Evolutionary conservation across 2,797 vertebrate genomes (phyloP).

Genomic region (Pyrocephalus nanus): DNA sequence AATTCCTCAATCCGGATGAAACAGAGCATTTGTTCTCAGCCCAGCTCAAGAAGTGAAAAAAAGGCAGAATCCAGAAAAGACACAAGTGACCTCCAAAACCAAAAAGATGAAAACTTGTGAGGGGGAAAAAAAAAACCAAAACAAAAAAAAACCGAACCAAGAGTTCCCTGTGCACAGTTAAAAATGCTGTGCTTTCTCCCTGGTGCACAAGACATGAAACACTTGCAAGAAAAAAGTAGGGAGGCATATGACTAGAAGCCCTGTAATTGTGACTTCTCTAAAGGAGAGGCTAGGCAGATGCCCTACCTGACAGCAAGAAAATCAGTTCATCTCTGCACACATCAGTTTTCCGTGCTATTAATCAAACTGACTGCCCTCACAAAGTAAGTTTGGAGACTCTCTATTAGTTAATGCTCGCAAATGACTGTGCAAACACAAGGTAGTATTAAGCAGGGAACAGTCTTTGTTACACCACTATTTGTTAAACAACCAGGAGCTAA

Average conservation of each 20-base stretch:
- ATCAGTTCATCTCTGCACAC: background rate
- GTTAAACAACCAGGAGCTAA: conserved; percentile 58
- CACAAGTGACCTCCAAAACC: background rate
- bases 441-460: conserved; percentile 16
- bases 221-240: background rate
- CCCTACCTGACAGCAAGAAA: background rate
- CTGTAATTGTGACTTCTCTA: background rate
- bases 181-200: background rate
- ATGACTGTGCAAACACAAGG: conserved; percentile 28
- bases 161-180: background rate
- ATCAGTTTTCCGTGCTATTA: conserved; percentile 5
- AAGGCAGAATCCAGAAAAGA: background rate
- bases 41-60: background rate
- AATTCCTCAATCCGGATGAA: background rate
- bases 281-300: background rate
- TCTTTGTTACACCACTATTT: conserved; percentile 21
- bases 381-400: conserved; percentile 14
- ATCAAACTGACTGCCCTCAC: background rate
- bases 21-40: background rate
- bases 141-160: too few relatives aligned
- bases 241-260: background rate
- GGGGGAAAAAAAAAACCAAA: background rate
- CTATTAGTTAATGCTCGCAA: conserved; percentile 14
- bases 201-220: background rate
- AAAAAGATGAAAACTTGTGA: background rate